Conservation (phyloP, 2,797 vertebrate genomes). For the Chaetodon trifasciatus region DNA sequence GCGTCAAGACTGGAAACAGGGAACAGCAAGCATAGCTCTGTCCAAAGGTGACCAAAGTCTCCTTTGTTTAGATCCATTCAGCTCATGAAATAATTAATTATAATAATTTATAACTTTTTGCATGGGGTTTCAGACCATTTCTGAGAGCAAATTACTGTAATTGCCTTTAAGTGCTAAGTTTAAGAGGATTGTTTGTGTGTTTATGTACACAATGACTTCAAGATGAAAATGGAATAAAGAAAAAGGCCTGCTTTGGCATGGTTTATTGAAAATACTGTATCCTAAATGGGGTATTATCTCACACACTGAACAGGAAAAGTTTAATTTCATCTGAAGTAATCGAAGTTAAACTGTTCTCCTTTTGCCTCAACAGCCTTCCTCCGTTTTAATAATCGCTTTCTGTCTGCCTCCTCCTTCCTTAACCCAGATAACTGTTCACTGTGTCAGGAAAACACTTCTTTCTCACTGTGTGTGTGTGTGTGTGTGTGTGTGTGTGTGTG, state of each 20-base stretch:
- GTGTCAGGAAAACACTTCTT: slow-evolving; percentile 49
- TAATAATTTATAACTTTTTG: neutral
- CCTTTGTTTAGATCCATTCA: neutral
- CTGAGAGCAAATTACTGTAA: too few species aligned
- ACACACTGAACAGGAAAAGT: slow-evolving; percentile 14
- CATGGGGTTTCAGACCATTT: neutral
- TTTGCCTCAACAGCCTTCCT: slow-evolving; percentile 8
- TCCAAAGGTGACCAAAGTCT: neutral
- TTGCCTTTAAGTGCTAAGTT: neutral
- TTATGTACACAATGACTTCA: neutral
- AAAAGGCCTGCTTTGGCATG: neutral
- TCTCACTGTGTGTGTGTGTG: slow-evolving; percentile 19
- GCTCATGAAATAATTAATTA: neutral
- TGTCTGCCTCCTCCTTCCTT: slow-evolving; percentile 34
- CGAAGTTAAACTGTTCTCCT: slow-evolving; percentile 4
- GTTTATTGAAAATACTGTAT: slow-evolving; percentile 9
- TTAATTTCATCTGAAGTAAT: slow-evolving; percentile 11
- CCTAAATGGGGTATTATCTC: slow-evolving; percentile 3
- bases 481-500: neutral
- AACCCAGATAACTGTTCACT: slow-evolving; percentile 67
- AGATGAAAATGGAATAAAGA: neutral
- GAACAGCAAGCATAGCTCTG: too few species aligned
- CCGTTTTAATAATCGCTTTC: slow-evolving; percentile 42
- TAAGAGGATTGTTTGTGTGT: neutral
- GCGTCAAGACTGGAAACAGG: too few species aligned